Evolutionary conservation across 2,113 vertebrate genomes (phyloP).

Genomic region (Cepphus grylle): DNA sequence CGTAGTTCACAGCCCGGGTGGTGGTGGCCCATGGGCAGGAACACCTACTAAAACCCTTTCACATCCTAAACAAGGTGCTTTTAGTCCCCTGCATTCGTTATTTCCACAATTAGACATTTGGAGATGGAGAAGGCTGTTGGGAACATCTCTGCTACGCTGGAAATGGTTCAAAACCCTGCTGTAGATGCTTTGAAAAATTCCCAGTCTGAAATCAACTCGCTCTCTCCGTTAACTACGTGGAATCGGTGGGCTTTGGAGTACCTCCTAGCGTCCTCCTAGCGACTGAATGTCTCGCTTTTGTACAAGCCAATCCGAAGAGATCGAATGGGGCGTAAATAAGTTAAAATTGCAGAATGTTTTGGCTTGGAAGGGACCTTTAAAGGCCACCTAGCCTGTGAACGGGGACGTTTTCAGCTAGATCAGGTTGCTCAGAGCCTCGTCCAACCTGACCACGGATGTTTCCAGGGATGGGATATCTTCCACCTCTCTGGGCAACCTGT

Average conservation of each 20-base stretch:
- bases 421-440: neutral
- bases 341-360: neutral
- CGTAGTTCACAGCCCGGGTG: neutral
- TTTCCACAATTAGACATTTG: neutral
- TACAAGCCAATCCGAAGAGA: neutral
- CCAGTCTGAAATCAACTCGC: fast-evolving
- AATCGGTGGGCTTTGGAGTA: fast-evolving
- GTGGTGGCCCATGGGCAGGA: neutral
- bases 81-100: neutral
- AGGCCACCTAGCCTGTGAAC: too few relatives aligned
- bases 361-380: neutral
- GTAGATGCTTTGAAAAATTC: neutral
- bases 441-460: neutral
- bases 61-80: neutral
- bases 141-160: neutral
- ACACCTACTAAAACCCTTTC: neutral
- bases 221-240: neutral
- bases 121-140: neutral
- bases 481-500: neutral
- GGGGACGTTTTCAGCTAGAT: neutral
- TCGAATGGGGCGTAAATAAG: neutral
- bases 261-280: neutral
- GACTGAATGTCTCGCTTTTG: neutral
- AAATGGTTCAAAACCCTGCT: neutral
- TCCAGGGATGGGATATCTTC: neutral